Evolutionary conservation across 92 coral and sea anemone species (phyloP).

Genomic region (Epizoanthus ramosus): DNA sequence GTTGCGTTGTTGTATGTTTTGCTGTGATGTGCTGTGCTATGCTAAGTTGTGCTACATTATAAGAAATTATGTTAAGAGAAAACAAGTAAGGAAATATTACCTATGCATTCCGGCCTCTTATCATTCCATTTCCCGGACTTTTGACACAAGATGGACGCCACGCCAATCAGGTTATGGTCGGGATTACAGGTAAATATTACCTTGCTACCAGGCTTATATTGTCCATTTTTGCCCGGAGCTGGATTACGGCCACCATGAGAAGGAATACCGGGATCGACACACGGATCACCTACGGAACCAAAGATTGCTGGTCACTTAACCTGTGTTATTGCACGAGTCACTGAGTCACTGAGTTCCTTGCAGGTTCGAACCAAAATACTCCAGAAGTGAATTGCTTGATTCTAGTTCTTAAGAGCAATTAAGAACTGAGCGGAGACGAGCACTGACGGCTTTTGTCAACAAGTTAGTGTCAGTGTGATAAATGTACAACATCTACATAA

Average conservation of each 20-base stretch:
- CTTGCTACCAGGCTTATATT: slow-evolving; percentile 64
- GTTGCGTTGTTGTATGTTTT: too few species aligned
- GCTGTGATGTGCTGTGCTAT: too few species aligned
- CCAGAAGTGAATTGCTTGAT: too few species aligned
- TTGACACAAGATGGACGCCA: slow-evolving; percentile 57
- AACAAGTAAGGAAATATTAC: slow-evolving; percentile 20
- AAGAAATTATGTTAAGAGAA: too few species aligned
- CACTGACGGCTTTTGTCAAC: too few species aligned
- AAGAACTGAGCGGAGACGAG: too few species aligned
- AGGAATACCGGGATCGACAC: slow-evolving; percentile 92
- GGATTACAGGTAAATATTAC: slow-evolving; percentile 83
- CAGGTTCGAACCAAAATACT: neutral
- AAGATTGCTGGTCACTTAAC: neutral
- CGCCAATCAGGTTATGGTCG: slow-evolving; percentile 66
- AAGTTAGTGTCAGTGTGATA: too few species aligned
- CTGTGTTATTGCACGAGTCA: too few species aligned
- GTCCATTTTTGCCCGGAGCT: slow-evolving; percentile 60
- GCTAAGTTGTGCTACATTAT: too few species aligned
- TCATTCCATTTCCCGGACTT: slow-evolving; percentile 80
- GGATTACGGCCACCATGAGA: slow-evolving; percentile 77
- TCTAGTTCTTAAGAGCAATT: too few species aligned
- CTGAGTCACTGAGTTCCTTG: too few species aligned
- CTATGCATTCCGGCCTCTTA: slow-evolving; percentile 58
- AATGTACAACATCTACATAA: too few species aligned
- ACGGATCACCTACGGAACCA: slow-evolving; percentile 45